Evolutionary conservation across 30 jellyfish, hydroid and myxozoan species (phyloP), one percentile per base, ranked within the genome.

Genomic region (Hydra vulgaris): DNA sequence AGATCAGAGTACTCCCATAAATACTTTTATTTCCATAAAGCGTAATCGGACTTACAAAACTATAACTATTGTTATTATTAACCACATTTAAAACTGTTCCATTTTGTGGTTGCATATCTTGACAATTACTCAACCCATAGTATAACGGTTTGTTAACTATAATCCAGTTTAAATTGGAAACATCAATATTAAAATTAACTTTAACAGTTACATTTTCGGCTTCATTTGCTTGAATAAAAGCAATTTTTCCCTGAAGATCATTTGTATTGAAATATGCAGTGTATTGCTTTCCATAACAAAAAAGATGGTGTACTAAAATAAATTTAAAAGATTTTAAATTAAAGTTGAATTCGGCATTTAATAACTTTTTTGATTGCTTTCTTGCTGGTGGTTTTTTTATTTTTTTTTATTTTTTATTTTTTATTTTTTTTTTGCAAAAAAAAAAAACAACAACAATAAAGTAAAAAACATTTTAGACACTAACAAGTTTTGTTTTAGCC

Each of bases 141-240:
- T 40, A 40, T 3, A 40, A 40, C 12, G 83, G 83, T 22, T 75
- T n/a, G 0, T 0, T 8, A 22, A 25, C 56, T 21, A 75, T 25
- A 1, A 15, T 54, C 83, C 83, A 75, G 4, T 67, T 24, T 23
- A 71, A 20, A 23, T 21, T 18, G 24, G 21, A 67, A 23, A 20
- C 21, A 75, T 25, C 17, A 25, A 15, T 23, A 75, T 67, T 24
- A 17, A 21, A 22, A 75, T 67, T 26, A 15, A 75, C 23, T 22
- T 75, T 26, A 75, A 75, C 18, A 24, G 83, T 75, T 0, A 75
- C 83, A 75, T 75, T 75, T 17, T 54, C 66, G 16, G 12, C 26
- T 71, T 71, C 79, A 25, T 67, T 21, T 25, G 69, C 66, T 75
- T 75, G 71, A 7, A 15, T 25, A 26, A 75, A 75, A 19, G 17